Base-by-base conservation (phyloP, 2,797 vertebrate species). In the Ammospiza maritima region DNA sequence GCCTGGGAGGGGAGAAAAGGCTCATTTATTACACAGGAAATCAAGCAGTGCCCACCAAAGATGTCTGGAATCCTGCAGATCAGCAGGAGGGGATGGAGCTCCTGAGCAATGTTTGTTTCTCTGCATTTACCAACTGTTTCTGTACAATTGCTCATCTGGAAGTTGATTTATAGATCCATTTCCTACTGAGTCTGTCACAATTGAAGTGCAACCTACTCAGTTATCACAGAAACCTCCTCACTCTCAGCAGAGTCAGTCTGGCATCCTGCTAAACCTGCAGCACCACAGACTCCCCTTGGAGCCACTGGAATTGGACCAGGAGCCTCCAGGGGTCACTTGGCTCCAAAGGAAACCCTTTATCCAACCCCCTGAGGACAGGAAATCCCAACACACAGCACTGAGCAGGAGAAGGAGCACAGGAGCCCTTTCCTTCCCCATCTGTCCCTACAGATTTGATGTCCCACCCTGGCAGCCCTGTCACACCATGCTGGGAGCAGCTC, bases 1-100 rank as follows among this genome's bases (percentile, higher is more conserved):
- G 95, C 98, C 99, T 99, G 95, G 1, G 40, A 30, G 11, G 47
- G 67, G 66, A 96, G 94, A 71, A 95, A 32, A 36, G 60, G 25
- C 70, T 88, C 69, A 29, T 5, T 92, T 27, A 44, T 34, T 18
- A 50, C 4, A 13, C 1, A 40, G 17, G 17, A 81, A 67, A 84
- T 48, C 60, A 56, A 76, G 58, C 27, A 32, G 64, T 4, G 38
- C 51, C 22, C 47, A 26, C 25, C 50, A 29, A 7, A 60, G 62
- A 7, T 8, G 19, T 3, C 34, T 6, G 11, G 48, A 23, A 19
- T 4, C 27, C 32, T 4, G 14, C 18, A 9, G 17, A n/a, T 20
- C 5, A 36, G 78, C 56, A 32, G 34, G 32, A 22, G 0, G 6
- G 62, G 38, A 13, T 10, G 54, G 45, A 75, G 38, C 54, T 58